A percentile compares a stretch with the other conserved stretches of the same genome.
Evolutionary conservation across 2,797 vertebrate genomes (phyloP).

Genomic region (Neopelma chrysocephalum): DNA sequence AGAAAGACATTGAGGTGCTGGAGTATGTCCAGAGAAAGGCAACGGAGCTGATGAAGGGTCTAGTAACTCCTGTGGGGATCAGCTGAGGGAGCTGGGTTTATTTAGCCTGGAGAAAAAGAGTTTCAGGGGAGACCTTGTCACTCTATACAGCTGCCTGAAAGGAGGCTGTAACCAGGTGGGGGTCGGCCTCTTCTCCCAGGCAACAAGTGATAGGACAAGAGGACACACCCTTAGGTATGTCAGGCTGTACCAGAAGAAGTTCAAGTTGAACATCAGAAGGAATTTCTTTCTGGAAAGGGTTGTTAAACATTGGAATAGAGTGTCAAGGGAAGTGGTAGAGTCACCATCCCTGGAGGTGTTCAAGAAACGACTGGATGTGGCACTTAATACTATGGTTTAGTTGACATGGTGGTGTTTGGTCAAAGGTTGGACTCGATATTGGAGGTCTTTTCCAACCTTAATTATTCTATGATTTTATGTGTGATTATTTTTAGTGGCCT

Average conservation of each 20-base stretch:
- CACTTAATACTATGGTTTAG: background rate
- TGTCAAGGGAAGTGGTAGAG: background rate
- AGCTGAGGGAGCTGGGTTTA: background rate
- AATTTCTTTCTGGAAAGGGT: background rate
- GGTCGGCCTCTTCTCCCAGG: background rate
- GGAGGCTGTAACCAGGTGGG: background rate
- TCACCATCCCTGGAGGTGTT: background rate
- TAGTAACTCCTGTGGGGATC: fast-evolving
- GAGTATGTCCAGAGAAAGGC: background rate
- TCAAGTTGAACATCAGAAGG: background rate
- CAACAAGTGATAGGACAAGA: background rate
- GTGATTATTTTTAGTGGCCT: background rate
- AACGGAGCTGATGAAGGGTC: fast-evolving
- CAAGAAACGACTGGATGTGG: background rate
- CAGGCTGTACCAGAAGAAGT: too few relatives aligned
- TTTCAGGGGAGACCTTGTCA: background rate
- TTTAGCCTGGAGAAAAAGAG: background rate
- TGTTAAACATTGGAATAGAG: background rate
- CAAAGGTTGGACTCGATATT: background rate
- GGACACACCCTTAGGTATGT: background rate
- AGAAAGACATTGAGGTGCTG: background rate
- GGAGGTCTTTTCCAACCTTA: background rate
- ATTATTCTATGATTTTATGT: background rate
- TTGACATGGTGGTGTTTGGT: background rate
- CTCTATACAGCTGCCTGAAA: background rate